phyloP scores from a whole-genome alignment of 2,797 vertebrate genomes.

The Hephaestus fuliginosus region DNA sequence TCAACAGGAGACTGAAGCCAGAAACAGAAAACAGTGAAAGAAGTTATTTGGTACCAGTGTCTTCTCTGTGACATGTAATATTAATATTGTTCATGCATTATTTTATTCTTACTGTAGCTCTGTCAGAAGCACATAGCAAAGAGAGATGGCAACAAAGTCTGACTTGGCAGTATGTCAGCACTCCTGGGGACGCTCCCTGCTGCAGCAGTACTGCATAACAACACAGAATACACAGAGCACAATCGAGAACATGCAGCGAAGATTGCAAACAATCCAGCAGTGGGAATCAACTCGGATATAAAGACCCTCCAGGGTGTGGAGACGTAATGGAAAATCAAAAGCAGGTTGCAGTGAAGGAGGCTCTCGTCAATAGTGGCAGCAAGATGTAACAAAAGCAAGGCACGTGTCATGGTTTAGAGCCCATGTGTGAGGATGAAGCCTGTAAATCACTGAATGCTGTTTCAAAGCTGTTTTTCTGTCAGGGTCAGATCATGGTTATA shows the following conservation, averaged over 20 bases:
- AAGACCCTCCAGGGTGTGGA: slow-evolving; percentile 38
- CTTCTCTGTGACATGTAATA: slow-evolving; percentile 9
- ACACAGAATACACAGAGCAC: slow-evolving; percentile 26
- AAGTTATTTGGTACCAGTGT: background rate
- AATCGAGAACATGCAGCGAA: slow-evolving; percentile 20
- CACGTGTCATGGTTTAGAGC: slow-evolving; percentile 5
- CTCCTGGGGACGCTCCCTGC: slow-evolving; percentile 25
- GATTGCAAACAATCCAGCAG: slow-evolving; percentile 32
- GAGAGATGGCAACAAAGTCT: background rate
- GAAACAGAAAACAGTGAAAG: slow-evolving; percentile 12
- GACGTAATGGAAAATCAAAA: slow-evolving; percentile 14
- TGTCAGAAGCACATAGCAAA: slow-evolving; percentile 20
- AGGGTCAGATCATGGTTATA: slow-evolving; percentile 17
- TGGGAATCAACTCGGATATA: slow-evolving; percentile 39
- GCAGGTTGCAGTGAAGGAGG: slow-evolving; percentile 16
- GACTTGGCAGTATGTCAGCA: slow-evolving; percentile 10
- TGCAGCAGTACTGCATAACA: slow-evolving; percentile 21
- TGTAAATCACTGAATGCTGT: slow-evolving; percentile 24
- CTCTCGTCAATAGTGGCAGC: background rate
- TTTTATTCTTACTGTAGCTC: background rate
- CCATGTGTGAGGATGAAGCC: slow-evolving; percentile 9
- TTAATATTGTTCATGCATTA: slow-evolving; percentile 20
- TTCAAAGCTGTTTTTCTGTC: slow-evolving; percentile 18
- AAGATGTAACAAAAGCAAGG: background rate
- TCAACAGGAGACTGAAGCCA: background rate